Evolutionary conservation across 2,113 vertebrate genomes (phyloP).

Genomic region (Porphyrio hochstetteri): DNA sequence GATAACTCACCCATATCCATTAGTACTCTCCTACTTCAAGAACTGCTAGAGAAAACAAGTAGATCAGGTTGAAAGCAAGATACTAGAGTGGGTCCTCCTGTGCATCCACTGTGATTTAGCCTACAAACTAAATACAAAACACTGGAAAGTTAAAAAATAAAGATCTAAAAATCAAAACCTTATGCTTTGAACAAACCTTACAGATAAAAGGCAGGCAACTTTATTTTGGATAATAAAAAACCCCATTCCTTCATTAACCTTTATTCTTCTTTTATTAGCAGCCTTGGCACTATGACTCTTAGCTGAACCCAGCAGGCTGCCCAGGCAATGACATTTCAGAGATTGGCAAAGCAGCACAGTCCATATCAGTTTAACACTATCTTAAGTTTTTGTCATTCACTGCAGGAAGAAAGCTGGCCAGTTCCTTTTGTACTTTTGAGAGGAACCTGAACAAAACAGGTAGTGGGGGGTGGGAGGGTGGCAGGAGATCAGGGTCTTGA

Average conservation of each 20-base stretch:
- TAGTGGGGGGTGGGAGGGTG: neutral
- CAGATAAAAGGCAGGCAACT: slow-evolving; percentile 50
- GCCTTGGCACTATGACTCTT: slow-evolving; percentile 49
- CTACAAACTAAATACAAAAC: slow-evolving; percentile 25
- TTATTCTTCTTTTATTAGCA: slow-evolving; percentile 79
- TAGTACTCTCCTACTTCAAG: neutral
- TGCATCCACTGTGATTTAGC: neutral
- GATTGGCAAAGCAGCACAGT: slow-evolving; percentile 59
- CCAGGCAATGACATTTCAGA: slow-evolving; percentile 81
- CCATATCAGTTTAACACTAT: slow-evolving; percentile 53
- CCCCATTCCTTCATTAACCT: slow-evolving; percentile 84
- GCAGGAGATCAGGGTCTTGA: neutral
- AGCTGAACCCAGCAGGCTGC: slow-evolving; percentile 74
- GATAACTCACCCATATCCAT: neutral
- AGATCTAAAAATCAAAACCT: slow-evolving; percentile 58
- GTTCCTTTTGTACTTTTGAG: slow-evolving; percentile 57
- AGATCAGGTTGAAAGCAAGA: neutral
- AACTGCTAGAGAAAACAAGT: neutral
- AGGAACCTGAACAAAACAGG: neutral
- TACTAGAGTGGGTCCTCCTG: neutral
- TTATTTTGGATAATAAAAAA: slow-evolving; percentile 69
- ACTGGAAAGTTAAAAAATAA: slow-evolving; percentile 26
- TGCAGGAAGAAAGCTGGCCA: slow-evolving; percentile 38
- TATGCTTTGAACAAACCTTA: slow-evolving; percentile 51
- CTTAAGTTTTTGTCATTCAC: slow-evolving; percentile 76